Conservation (phyloP, 1,140 invertebrate species). For the Penaeus japonicus region DNA sequence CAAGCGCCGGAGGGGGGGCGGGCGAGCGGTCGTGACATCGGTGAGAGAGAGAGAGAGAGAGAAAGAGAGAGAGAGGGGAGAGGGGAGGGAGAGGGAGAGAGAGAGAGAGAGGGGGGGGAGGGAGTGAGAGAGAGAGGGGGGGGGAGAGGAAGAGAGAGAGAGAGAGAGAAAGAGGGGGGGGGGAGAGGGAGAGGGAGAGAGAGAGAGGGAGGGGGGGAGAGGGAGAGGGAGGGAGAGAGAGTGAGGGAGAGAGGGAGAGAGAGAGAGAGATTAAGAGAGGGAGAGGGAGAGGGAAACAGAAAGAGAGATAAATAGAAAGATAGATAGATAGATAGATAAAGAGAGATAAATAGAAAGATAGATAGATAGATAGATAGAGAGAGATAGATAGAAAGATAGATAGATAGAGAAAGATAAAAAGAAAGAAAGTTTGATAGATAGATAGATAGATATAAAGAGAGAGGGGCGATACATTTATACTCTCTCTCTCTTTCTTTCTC, state of each 20-base stretch:
- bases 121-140: no score
- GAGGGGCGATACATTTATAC: no score
- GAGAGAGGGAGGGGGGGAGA: not conserved
- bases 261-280: conserved; percentile 7
- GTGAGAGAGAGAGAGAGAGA: not conserved
- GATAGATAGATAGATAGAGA: no score
- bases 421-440: no score
- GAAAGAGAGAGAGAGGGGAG: not conserved
- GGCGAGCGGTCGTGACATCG: not conserved
- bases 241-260: not conserved
- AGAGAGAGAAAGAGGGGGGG: no score
- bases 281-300: conserved; percentile 13
- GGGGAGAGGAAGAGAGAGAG: no score
- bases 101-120: not conserved
- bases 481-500: no score
- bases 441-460: no score
- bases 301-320: not conserved
- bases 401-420: no score
- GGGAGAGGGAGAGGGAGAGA: conserved; percentile 18
- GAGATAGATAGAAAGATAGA: no score
- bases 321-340: not conserved
- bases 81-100: not conserved
- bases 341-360: not conserved
- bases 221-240: not conserved
- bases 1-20: not conserved